Evolutionary conservation across 2,888 invertebrate genomes (phyloP), one percentile per base, ranked within the genome.

Genomic region (Brachylomia viminalis): DNA sequence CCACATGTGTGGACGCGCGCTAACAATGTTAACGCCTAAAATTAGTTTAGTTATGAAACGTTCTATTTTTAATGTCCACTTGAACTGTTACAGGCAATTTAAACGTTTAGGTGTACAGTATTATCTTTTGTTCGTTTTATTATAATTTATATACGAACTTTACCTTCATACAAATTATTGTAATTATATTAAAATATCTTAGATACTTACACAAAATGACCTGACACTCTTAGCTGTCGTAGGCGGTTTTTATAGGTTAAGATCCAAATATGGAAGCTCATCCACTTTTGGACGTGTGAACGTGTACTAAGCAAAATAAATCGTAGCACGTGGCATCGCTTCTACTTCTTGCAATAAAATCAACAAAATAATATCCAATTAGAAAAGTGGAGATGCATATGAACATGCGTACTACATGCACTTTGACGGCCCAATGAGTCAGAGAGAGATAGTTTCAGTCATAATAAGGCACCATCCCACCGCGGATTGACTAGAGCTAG

Each of bases 11-110:
- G 64, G 66, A 72, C 82, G 74, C 61, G 67, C 76, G 77, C 80
- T 79, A 80, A 85, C 87, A 87, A 83, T 87, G 86, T 83, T 84
- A 79, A 74, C 79, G 75, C 86, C 79, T 83, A 81, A 81, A 87
- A 78, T 78, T 79, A 86, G 87, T 83, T 81, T 76, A 77, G 72
- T 87, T 87, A 78, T 87, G 86, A 86, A 87, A 86, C 67, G 65
- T 45, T 74, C 86, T 86, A 86, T 86, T 86, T 87, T 83, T 86
- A 81, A 75, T 78, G 70, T 84, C 85, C 82, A 87, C 87, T 85
- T 87, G 69, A 85, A 87, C 56, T 68, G 84, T 77, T 83, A 83
- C 79, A 72, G 52, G 59, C 58, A 54, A 54, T 64, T 82, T 45
- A 72, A 74, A 59, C 38, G 47, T 77, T 82, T 67, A 45, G 42